These are phyloP conservation scores for Ametastegia equiseti DNA, from an alignment of 2,888 invertebrate genomes.

Conservation along the genomic window DNA sequence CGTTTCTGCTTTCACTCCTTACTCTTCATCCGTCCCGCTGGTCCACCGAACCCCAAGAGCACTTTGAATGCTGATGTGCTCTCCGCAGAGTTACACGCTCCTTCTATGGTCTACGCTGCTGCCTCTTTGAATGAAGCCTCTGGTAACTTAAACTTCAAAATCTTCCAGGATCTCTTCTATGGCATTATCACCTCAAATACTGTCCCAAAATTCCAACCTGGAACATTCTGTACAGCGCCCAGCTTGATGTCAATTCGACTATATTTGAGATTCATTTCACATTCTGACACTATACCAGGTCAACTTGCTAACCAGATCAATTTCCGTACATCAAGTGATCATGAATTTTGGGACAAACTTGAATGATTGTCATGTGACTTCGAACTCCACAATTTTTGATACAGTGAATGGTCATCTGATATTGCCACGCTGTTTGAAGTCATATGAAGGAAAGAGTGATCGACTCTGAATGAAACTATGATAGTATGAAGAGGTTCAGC, in stretches of 20 bases:
- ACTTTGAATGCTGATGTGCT: constrained; percentile 76
- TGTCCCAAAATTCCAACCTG: neutral
- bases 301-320: too few relatives aligned
- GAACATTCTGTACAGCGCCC: too few relatives aligned
- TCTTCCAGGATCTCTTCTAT: neutral
- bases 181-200: neutral
- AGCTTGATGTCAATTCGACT: too few relatives aligned
- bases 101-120: constrained; percentile 7
- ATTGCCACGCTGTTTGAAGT: too few relatives aligned
- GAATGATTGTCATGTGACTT: too few relatives aligned
- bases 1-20: constrained; percentile 61
- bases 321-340: too few relatives aligned
- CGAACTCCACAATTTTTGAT: too few relatives aligned
- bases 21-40: constrained; percentile 48
- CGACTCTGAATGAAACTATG: neutral
- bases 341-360: too few relatives aligned
- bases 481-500: neutral
- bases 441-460: neutral
- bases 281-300: too few relatives aligned
- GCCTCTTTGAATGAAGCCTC: constrained; percentile 40
- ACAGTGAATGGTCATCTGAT: too few relatives aligned
- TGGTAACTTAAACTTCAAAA: too few relatives aligned
- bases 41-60: constrained; percentile 57
- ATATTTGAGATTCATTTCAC: too few relatives aligned
- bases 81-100: constrained; percentile 60